Conservation (phyloP, 1,140 invertebrate genomes). For the Colletes latitarsis region DNA sequence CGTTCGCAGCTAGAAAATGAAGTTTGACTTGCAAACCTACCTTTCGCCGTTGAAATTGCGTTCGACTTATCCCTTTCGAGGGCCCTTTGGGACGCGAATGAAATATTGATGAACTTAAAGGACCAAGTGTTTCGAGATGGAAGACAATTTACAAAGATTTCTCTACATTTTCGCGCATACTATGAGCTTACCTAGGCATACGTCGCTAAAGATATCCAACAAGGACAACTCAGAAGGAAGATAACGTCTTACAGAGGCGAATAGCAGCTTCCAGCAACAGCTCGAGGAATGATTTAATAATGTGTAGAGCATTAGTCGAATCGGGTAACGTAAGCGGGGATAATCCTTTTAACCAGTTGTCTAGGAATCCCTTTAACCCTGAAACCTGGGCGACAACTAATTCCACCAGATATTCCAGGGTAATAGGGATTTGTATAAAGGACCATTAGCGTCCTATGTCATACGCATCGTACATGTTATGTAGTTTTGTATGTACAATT, state of each 20-base stretch:
- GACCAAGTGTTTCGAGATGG: constrained; percentile 6
- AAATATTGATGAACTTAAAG: constrained; percentile 44
- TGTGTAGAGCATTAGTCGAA: constrained; percentile 72
- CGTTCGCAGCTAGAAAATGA: neutral
- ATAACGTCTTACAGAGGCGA: constrained; percentile 51
- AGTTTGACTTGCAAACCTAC: constrained; percentile 16
- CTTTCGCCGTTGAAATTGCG: constrained; percentile 30
- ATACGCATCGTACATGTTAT: constrained; percentile 5
- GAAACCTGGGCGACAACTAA: constrained; percentile 74
- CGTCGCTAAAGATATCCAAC: constrained; percentile 30
- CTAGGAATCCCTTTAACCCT: constrained; percentile 76
- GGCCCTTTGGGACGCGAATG: constrained; percentile 35
- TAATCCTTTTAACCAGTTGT: constrained; percentile 79
- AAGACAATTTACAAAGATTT: constrained; percentile 41
- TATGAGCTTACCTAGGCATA: constrained; percentile 15
- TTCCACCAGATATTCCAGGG: constrained; percentile 72
- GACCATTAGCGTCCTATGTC: constrained; percentile 26
- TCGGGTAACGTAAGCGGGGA: constrained; percentile 71
- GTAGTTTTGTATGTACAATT: neutral
- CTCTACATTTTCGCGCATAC: constrained; percentile 46
- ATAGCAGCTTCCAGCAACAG: constrained; percentile 44
- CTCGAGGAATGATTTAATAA: constrained; percentile 76
- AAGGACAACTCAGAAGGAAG: neutral
- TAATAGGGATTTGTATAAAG: constrained; percentile 34
- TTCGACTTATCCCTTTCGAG: constrained; percentile 35